Base-by-base conservation (phyloP, 2,113 vertebrate species). In the Orcinus orca region DNA sequence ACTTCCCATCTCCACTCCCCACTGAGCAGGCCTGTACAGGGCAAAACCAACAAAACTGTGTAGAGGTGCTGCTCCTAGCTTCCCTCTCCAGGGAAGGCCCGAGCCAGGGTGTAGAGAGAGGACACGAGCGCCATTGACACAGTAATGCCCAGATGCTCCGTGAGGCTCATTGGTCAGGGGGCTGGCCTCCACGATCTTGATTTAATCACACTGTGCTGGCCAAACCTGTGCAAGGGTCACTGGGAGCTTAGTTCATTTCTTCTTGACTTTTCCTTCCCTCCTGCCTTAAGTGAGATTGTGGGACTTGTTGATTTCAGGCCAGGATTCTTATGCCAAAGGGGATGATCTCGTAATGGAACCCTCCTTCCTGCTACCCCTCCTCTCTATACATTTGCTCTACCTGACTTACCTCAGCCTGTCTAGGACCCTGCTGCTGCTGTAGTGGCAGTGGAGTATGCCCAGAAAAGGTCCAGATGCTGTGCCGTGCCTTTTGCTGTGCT, bases 241-340 rank as follows among this genome's bases (percentile, higher is more conserved):
- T 62, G 63, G 68, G 95, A 89, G 33, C 71, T 74, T 93, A 14
- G 2, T 47, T 96, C 26, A 18, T 2, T 68, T 58, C 82, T 82
- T 82, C 44, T 77, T 74, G 31, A 47, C 23, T 41, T 92, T 73
- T 60, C 41, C 50, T 93, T 74, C 36, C 2, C 26, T 76, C 21
- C 11, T 84, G 33, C 44, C 50, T 63, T 33, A 93, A 65, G n/a
- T 8, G 18, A 89, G 36, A 63, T 38, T 18, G 25, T 17, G 81
- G 67, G 58, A 67, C 26, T 88, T 71, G 33, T 73, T 65, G 31
- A 63, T 79, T 95, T 17, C 25, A 18, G 55, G 17, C 38, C 41
- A 62, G 26, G 53, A 58, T 80, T 84, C 18, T 65, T 36, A 70
- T n/a, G 55, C 44, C 8, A 73, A 94, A 93, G n/a, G 79, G 41